Evolutionary conservation across 2,888 invertebrate genomes (phyloP).

Genomic region (Caenorhabditis japonica): DNA sequence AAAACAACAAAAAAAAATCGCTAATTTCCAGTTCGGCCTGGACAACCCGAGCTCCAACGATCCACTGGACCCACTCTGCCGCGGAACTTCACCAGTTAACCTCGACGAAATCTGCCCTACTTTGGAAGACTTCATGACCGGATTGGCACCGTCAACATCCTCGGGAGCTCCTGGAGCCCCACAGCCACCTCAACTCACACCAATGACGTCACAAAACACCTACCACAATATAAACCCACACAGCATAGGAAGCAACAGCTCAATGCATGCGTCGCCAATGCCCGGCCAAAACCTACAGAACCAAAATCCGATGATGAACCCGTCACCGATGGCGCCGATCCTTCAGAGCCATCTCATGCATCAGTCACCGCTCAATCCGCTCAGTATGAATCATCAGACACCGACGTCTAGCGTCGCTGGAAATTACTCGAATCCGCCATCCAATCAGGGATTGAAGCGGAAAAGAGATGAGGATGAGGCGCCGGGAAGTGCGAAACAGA

Average conservation of each 20-base stretch:
- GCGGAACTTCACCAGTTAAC: constrained; percentile 17
- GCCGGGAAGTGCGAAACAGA: not conserved
- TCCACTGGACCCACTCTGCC: constrained; percentile 15
- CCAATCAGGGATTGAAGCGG: constrained; percentile 22
- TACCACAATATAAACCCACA: no score
- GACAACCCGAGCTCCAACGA: constrained; percentile 32
- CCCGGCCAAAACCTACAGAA: not conserved
- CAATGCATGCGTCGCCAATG: not conserved
- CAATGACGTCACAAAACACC: no score
- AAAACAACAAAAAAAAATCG: no score
- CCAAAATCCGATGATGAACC: constrained; percentile 3
- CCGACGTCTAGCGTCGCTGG: not conserved
- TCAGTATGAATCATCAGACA: constrained; percentile 18
- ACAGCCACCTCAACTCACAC: no score
- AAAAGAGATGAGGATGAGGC: constrained; percentile 11
- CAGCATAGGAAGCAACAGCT: no score
- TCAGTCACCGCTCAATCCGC: constrained; percentile 11
- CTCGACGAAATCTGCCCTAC: constrained; percentile 46
- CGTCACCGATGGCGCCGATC: not conserved
- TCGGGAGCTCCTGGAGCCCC: not conserved
- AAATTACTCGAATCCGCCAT: constrained; percentile 23
- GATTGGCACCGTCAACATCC: not conserved
- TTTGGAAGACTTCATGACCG: constrained; percentile 6
- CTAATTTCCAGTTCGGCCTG: constrained; percentile 23
- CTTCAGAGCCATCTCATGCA: not conserved